A percentile compares a stretch with the other conserved stretches of the same genome.
Conservation (phyloP, 2,888 invertebrate genomes). For the Ephialtes manifestator region DNA sequence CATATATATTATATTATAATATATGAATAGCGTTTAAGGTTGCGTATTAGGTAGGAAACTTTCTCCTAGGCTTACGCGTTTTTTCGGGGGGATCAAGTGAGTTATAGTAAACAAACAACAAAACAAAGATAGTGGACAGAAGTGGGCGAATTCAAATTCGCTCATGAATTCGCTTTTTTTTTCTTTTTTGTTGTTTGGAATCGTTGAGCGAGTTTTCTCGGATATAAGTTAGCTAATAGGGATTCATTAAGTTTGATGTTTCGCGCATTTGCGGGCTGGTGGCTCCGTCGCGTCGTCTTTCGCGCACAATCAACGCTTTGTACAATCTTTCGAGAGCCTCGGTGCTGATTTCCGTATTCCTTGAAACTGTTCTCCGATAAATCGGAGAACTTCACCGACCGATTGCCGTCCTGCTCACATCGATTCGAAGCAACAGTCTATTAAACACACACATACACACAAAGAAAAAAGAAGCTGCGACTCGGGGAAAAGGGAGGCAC, state of each 20-base stretch:
- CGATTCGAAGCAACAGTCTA: conserved; percentile 77
- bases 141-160: not conserved
- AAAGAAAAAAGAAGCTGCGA: not conserved
- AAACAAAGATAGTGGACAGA: conserved; percentile 14
- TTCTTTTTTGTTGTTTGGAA: conserved; percentile 30
- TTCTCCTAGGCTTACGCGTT: conserved; percentile 60
- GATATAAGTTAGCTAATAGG: conserved; percentile 34
- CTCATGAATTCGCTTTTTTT: conserved; percentile 2
- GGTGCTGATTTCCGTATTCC: conserved; percentile 30
- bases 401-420: conserved; percentile 83
- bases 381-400: conserved; percentile 72
- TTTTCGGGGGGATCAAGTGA: conserved; percentile 38
- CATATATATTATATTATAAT: conserved; percentile 54
- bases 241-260: conserved; percentile 56
- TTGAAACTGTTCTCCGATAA: conserved; percentile 49
- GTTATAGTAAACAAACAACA: conserved; percentile 1
- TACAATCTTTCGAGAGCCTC: conserved; percentile 14
- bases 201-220: conserved; percentile 56
- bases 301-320: not conserved
- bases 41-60: conserved; percentile 65
- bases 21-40: conserved; percentile 45
- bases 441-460: conserved; percentile 54
- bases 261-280: not conserved
- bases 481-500: conserved; percentile 1
- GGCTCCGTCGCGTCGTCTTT: conserved; percentile 31